Evolutionary conservation across 2,888 invertebrate species (phyloP).

Genomic region (Pyrrhosoma nymphula): DNA sequence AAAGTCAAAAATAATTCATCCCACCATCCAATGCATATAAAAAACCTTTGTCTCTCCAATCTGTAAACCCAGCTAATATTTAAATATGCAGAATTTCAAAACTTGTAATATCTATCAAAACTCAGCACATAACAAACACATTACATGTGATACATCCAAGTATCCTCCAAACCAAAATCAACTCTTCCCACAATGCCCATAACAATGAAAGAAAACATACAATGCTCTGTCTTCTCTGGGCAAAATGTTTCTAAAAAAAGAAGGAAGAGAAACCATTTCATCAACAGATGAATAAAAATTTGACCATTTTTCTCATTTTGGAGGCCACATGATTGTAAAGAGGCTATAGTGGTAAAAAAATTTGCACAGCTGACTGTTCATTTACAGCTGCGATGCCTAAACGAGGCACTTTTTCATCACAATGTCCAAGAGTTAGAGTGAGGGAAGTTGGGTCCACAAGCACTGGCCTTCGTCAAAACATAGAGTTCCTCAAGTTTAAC

Average conservation of each 20-base stretch:
- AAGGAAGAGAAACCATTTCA: background rate
- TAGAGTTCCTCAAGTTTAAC: background rate
- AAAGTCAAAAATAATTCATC: conserved; percentile 34
- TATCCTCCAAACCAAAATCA: background rate
- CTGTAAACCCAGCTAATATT: conserved; percentile 23
- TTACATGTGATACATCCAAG: background rate
- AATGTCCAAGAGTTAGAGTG: background rate
- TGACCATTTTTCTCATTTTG: background rate
- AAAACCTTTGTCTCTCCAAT: background rate
- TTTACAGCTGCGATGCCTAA: conserved; percentile 11
- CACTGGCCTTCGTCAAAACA: background rate
- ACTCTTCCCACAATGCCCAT: background rate
- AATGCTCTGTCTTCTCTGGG: background rate
- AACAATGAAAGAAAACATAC: background rate
- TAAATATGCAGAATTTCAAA: conserved; percentile 14
- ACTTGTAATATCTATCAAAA: background rate
- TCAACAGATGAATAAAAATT: background rate
- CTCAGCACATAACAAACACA: conserved; percentile 17
- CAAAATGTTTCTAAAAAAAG: background rate
- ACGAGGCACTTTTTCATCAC: conserved; percentile 41
- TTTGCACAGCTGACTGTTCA: background rate
- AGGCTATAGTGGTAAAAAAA: background rate
- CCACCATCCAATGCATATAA: conserved; percentile 34
- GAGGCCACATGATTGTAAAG: background rate
- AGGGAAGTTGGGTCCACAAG: background rate